Evolutionary conservation across 1,140 invertebrate genomes (phyloP).

Genomic region (Colletes gigas): DNA sequence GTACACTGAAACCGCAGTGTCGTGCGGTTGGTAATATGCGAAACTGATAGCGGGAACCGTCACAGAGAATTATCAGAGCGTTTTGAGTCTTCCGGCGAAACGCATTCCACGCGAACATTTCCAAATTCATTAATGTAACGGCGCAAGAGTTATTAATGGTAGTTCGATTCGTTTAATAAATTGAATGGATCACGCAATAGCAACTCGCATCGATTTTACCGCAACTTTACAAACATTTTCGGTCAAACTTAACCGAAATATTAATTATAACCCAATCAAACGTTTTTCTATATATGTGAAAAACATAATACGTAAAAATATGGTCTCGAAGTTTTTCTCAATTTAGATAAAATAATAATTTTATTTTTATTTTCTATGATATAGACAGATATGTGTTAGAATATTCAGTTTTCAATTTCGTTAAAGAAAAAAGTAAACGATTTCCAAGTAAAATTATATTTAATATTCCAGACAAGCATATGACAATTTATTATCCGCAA

Average conservation of each 20-base stretch:
- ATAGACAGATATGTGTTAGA: too few species aligned
- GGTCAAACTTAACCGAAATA: not conserved
- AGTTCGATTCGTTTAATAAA: slow-evolving; percentile 20
- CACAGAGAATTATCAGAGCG: not conserved
- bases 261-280: slow-evolving; percentile 5
- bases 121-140: slow-evolving; percentile 31
- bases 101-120: slow-evolving; percentile 8
- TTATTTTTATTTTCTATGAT: too few species aligned
- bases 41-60: not conserved
- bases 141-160: not conserved
- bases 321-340: too few species aligned
- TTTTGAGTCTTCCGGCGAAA: not conserved
- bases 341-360: too few species aligned
- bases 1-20: not conserved
- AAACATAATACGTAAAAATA: too few species aligned
- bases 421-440: too few species aligned
- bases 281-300: too few species aligned
- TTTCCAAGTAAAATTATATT: too few species aligned
- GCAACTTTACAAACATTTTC: not conserved
- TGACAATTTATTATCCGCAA: too few species aligned
- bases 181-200: not conserved
- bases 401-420: too few species aligned
- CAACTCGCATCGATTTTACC: not conserved
- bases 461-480: too few species aligned
- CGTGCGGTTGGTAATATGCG: not conserved